Base-by-base conservation (phyloP, 2,888 invertebrate species). In the Sialis fuliginosa region DNA sequence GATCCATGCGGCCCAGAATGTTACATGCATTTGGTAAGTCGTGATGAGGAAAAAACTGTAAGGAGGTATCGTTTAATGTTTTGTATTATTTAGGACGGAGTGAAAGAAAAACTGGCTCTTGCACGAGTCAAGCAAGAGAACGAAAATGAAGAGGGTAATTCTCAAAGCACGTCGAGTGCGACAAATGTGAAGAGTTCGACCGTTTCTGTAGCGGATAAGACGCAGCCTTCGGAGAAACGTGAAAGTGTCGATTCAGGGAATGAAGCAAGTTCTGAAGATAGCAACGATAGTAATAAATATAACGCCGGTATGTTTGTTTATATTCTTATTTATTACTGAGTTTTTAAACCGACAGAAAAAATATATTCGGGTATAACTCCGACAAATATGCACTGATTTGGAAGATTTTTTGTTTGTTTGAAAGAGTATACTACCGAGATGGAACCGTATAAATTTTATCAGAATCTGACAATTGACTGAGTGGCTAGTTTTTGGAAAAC, bases 241-340 rank as follows among this genome's bases (percentile, higher is more conserved):
- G 75, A 72, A 54, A 72, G 82, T 34, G 76, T 79, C 8, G 90
- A 90, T 69, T 90, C 89, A 37, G 87, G 89, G 52, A 91, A 91
- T 64, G 91, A 92, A 66, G 91, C 90, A 5, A 90, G 90, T 55
- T 91, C 90, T 0, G 91, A 92, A 62, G 91, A 91, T 59, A 91
- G 91, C 62, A 92, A 91, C 59, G 92, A 92, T 58, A 88, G 88
- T 60, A 84, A 85, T 61, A 78, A 81, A 49, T 78, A 10, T 7
- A 44, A 44, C 33, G 31, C 22, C 22, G 22, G 22, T 22, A 22
- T 22, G 22, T 22, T 22, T 22, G 22, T 22, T 22, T 22, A n/a
- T n/a, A n/a, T n/a, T n/a, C n/a, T n/a, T n/a, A n/a, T n/a, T n/a
- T n/a, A n/a, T n/a, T n/a, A n/a, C n/a, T n/a, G n/a, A n/a, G n/a